Evolutionary conservation across 2,888 invertebrate genomes (phyloP).

Genomic region (Danaus chrysippus): DNA sequence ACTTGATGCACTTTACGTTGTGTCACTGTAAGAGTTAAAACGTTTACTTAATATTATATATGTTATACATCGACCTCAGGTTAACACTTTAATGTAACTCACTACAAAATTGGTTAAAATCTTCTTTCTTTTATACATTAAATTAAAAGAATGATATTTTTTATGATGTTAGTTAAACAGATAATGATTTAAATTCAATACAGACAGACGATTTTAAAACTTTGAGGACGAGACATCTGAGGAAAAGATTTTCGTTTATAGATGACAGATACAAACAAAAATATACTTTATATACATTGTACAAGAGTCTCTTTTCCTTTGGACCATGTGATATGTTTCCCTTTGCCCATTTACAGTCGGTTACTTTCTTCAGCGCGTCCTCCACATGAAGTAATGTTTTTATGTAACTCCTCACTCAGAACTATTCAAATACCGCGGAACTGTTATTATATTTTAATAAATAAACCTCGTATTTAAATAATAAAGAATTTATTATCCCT

Average conservation of each 20-base stretch:
- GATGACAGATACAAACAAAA: neutral
- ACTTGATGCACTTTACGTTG: too few species aligned
- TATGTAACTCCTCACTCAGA: slow-evolving; percentile 1
- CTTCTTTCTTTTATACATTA: too few species aligned
- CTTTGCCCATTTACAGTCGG: slow-evolving; percentile 29
- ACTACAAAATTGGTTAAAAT: too few species aligned
- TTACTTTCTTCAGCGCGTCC: slow-evolving; percentile 37
- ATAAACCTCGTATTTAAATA: neutral
- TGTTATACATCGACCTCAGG: too few species aligned
- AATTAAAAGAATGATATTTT: too few species aligned
- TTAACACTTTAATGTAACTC: too few species aligned
- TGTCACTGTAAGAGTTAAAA: too few species aligned
- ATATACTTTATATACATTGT: neutral
- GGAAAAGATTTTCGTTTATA: neutral
- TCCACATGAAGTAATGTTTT: slow-evolving; percentile 23
- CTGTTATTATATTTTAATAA: neutral
- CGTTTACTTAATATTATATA: too few species aligned
- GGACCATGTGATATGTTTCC: slow-evolving; percentile 14
- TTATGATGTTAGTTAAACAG: too few species aligned
- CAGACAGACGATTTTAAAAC: slow-evolving; percentile 1
- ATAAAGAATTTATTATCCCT: too few species aligned
- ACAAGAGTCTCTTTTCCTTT: neutral
- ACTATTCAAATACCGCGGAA: neutral
- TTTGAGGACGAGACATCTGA: neutral
- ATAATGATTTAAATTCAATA: neutral